phyloP scores from a whole-genome alignment of 2,888 invertebrate genomes.

The Taphrorychus bicolor region DNA sequence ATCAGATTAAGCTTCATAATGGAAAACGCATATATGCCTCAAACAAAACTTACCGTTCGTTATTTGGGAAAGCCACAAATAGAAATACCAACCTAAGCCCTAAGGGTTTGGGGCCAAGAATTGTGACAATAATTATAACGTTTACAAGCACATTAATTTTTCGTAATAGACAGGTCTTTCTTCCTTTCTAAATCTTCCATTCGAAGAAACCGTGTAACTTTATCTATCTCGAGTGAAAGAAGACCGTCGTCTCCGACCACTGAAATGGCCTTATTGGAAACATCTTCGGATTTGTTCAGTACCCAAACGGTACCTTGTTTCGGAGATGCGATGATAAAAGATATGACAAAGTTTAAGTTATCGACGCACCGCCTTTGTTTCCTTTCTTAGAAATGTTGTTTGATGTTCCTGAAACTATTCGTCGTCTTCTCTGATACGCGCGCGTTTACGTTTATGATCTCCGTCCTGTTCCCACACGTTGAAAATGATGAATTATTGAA shows the following conservation, averaged over 20 bases:
- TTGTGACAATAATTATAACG: conserved; percentile 32
- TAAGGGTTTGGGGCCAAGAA: conserved; percentile 21
- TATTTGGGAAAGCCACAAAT: no score
- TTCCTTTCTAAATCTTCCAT: conserved; percentile 36
- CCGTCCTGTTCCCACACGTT: neutral
- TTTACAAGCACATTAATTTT: conserved; percentile 37
- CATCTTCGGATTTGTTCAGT: conserved; percentile 4
- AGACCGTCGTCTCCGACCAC: conserved; percentile 12
- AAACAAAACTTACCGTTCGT: no score
- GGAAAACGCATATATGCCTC: neutral
- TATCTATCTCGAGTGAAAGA: conserved; percentile 15
- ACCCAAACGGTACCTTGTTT: conserved; percentile 32
- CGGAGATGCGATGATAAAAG: conserved; percentile 29
- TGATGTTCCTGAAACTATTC: neutral
- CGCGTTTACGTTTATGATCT: neutral
- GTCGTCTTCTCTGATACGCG: neutral
- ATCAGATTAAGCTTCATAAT: neutral
- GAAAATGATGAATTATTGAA: conserved; percentile 6
- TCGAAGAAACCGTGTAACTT: conserved; percentile 22
- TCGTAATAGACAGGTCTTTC: conserved; percentile 33
- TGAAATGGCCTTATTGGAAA: conserved; percentile 4
- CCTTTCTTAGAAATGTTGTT: conserved; percentile 4
- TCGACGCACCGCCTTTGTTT: conserved; percentile 28
- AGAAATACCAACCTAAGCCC: neutral
- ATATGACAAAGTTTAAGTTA: conserved; percentile 37